phyloP scores from a whole-genome alignment of 2,888 invertebrate species.

The Ganaspis brasiliensis region DNA sequence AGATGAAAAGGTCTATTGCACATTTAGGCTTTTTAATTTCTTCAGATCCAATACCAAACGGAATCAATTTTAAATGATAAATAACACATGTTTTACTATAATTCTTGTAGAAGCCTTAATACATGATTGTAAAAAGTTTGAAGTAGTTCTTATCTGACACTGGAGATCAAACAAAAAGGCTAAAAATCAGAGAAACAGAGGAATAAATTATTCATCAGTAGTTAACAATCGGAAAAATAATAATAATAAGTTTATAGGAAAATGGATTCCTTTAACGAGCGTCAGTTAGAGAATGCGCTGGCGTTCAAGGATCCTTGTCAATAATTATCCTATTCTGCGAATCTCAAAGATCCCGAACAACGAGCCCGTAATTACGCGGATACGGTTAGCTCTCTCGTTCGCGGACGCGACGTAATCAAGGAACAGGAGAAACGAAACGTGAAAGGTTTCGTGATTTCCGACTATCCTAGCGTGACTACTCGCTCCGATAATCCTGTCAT shows the following conservation, averaged over 20 bases:
- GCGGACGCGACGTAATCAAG: slow-evolving; percentile 31
- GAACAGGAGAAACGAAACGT: slow-evolving; percentile 47
- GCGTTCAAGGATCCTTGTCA: slow-evolving; percentile 8
- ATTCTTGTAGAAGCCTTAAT: too few species aligned
- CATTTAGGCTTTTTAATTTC: too few species aligned
- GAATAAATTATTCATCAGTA: slow-evolving; percentile 12
- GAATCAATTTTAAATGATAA: too few species aligned
- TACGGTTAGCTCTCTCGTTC: slow-evolving; percentile 6
- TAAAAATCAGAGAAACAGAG: background rate
- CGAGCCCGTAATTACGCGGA: slow-evolving; percentile 31
- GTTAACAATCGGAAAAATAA: background rate
- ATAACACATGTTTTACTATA: too few species aligned
- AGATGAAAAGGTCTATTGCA: too few species aligned
- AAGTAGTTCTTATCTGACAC: background rate
- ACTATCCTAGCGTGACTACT: slow-evolving; percentile 58
- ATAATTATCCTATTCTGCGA: slow-evolving; percentile 36
- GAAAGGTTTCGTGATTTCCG: slow-evolving; percentile 53
- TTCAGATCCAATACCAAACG: too few species aligned
- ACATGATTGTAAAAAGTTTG: too few species aligned
- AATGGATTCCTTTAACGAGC: slow-evolving; percentile 4
- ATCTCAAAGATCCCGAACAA: slow-evolving; percentile 22
- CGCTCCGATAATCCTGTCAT: slow-evolving; percentile 64
- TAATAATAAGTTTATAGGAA: background rate
- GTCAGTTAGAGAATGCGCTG: background rate
- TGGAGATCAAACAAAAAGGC: background rate